Evolutionary conservation across 1,140 invertebrate species (phyloP).

Genomic region (Hylaeus anthracinus): DNA sequence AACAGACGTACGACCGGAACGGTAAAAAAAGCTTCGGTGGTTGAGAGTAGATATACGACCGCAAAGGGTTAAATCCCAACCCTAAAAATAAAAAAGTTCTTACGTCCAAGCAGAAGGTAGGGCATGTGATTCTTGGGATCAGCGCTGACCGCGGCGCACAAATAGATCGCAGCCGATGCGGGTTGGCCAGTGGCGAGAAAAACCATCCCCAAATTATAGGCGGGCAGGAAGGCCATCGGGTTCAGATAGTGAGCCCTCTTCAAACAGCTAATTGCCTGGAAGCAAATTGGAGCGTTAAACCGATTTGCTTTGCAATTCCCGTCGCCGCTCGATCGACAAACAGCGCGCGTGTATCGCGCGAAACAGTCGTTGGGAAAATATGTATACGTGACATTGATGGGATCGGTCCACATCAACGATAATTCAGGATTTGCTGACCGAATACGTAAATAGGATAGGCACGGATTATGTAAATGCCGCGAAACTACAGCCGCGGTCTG

Average conservation of each 20-base stretch:
- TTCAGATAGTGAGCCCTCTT: slow-evolving; percentile 77
- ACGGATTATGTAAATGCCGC: background rate
- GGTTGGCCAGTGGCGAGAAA: slow-evolving; percentile 75
- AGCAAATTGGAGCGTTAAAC: slow-evolving; percentile 32
- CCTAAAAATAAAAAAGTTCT: slow-evolving; percentile 42
- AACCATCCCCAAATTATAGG: slow-evolving; percentile 77
- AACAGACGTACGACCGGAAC: no score
- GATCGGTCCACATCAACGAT: background rate
- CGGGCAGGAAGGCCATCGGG: slow-evolving; percentile 70
- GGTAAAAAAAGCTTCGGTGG: no score
- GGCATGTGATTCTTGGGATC: slow-evolving; percentile 66
- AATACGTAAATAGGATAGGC: no score
- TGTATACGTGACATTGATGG: background rate
- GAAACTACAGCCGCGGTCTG: background rate
- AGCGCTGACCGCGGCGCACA: slow-evolving; percentile 71
- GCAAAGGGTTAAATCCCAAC: no score
- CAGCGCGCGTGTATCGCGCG: background rate
- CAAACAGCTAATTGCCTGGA: slow-evolving; percentile 77
- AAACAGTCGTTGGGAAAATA: background rate
- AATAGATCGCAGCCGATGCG: slow-evolving; percentile 75
- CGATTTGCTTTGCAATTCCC: slow-evolving; percentile 3
- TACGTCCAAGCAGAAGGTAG: slow-evolving; percentile 73
- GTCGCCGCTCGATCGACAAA: background rate
- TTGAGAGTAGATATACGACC: no score
- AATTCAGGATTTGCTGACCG: background rate